A percentile compares a stretch with the other conserved stretches of the same genome.
Evolutionary conservation across 2,113 vertebrate species (phyloP).

Genomic region (Podarcis raffonei): DNA sequence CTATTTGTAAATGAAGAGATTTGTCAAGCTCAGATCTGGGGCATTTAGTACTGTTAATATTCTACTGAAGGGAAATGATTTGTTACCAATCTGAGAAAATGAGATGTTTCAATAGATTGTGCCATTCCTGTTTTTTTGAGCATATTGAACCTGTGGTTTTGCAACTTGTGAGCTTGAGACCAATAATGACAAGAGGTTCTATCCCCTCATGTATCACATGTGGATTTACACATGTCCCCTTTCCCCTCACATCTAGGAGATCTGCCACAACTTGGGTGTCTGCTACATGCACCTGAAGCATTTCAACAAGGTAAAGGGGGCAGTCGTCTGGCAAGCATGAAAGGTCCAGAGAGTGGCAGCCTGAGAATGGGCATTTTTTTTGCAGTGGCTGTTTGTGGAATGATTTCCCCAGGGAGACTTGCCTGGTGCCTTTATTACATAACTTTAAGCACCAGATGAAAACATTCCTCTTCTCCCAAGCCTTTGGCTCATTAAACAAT

Average conservation of each 20-base stretch:
- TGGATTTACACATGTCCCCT: background rate
- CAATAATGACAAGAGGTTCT: background rate
- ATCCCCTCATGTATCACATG: background rate
- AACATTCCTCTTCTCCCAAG: too few relatives aligned
- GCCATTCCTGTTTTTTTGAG: background rate
- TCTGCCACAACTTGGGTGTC: slow-evolving; percentile 93
- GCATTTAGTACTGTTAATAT: background rate
- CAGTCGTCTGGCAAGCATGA: background rate
- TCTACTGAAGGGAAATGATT: background rate
- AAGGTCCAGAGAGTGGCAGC: too few relatives aligned
- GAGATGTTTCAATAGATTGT: background rate
- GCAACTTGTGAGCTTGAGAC: background rate
- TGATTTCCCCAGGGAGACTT: too few relatives aligned
- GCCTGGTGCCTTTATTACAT: too few relatives aligned
- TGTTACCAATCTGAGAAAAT: background rate
- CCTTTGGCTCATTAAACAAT: too few relatives aligned
- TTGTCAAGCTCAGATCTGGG: too few relatives aligned
- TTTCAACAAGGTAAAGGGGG: slow-evolving; percentile 86
- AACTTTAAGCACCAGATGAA: too few relatives aligned
- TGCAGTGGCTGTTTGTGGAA: too few relatives aligned
- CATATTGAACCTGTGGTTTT: background rate
- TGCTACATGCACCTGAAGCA: slow-evolving; percentile 95
- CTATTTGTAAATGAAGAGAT: background rate
- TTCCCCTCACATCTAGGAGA: slow-evolving; percentile 81
- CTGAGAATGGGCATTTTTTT: too few relatives aligned